These are phyloP conservation scores for Ellobius talpinus DNA, from an alignment of 2,113 vertebrate genomes.

Conservation along the genomic window DNA sequence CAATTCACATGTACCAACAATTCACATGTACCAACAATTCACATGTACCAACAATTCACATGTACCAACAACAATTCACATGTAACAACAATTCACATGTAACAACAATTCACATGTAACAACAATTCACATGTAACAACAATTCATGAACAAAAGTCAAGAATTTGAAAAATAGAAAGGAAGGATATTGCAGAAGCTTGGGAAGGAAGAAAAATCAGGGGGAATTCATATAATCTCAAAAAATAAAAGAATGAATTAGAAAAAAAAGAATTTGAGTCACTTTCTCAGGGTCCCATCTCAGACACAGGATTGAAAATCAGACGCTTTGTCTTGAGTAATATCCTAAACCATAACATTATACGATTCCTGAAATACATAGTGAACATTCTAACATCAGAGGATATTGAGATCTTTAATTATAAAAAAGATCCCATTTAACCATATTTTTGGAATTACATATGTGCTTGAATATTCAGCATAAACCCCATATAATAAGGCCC, in stretches of 20 bases:
- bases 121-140: not conserved
- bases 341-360: not conserved
- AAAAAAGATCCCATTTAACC: not conserved
- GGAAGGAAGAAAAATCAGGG: not conserved
- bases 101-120: not conserved
- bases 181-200: not conserved
- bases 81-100: no score
- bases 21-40: no score
- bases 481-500: not conserved
- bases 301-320: not conserved
- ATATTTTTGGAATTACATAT: not conserved
- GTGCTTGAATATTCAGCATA: not conserved
- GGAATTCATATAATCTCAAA: not conserved
- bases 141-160: not conserved
- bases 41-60: no score
- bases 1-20: no score
- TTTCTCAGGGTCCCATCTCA: not conserved
- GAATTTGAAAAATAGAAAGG: not conserved
- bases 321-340: not conserved
- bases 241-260: not conserved
- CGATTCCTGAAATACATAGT: slow-evolving; percentile 17
- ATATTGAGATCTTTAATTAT: slow-evolving; percentile 35
- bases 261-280: not conserved
- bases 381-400: not conserved
- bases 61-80: not conserved